Evolutionary conservation across 2,888 invertebrate genomes (phyloP), one percentile per base, ranked within the genome.

Genomic region (Agonopterix alstromeriana): DNA sequence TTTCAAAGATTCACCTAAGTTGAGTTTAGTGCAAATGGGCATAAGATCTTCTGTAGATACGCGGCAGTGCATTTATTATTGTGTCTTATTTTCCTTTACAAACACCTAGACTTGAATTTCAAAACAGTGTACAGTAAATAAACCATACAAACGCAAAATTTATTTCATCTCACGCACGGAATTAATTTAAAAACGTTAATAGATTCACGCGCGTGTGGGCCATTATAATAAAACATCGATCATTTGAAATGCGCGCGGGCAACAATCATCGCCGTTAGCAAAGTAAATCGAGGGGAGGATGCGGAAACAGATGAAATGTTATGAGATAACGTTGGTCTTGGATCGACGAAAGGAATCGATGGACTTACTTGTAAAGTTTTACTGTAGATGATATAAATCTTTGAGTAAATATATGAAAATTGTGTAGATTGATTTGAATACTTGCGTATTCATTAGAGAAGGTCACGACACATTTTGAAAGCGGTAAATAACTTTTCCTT

Each of bases 271-370:
- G 76, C 82, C 77, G 72, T 78, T 78, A 80, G 79, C 80, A 69
- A 73, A 77, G 73, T 72, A 77, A 78, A 78, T 78, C 73, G 73
- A 74, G 70, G 71, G 81, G 81, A 70, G 77, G 79, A 74, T 67
- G 69, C 77, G 81, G 81, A 84, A 82, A 74, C 61, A 61, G 67
- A 70, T 57, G 60, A 55, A 61, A 63, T 60, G 60, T 53, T 55
- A 48, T 35, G 47, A 44, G 53, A 54, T 55, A 58, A 52, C 52
- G 49, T 53, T 49, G 49, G 35, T 35, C 27, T 46, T 27, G 43
- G 47, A 35, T 45, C 45, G 51, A 49, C 49, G 49, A 50, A 53
- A 48, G 49, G 51, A 53, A 48, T 27, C 45, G 42, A 12, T 11
- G 11, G 42, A 42, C 7, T 38, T 10, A 27, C 27, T 27, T 7